A percentile compares a stretch with the other conserved stretches of the same genome.
Evolutionary conservation across 2,797 vertebrate genomes (phyloP).

Genomic region (Parotocinclus haroldoi): DNA sequence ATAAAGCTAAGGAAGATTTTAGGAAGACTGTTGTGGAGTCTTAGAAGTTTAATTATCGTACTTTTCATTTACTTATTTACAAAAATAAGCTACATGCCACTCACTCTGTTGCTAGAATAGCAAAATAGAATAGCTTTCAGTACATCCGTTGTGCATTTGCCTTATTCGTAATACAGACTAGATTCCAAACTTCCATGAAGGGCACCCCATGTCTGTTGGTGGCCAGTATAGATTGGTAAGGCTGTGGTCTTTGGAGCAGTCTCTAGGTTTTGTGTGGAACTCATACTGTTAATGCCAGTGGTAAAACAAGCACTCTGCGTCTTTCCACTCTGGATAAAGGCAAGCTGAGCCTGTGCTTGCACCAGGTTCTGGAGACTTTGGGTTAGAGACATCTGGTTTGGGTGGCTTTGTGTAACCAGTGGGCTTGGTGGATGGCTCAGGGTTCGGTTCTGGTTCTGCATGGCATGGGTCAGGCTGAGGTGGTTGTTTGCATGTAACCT

Average conservation of each 20-base stretch:
- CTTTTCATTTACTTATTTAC: slow-evolving; percentile 9
- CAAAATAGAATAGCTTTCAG: too few species aligned
- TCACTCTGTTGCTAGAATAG: too few species aligned
- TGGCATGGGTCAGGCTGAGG: slow-evolving; percentile 53
- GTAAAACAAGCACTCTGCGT: slow-evolving; percentile 44
- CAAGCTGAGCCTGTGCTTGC: slow-evolving; percentile 52
- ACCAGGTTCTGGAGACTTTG: slow-evolving; percentile 55
- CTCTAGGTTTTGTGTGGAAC: slow-evolving; percentile 48
- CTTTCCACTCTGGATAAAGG: slow-evolving; percentile 55
- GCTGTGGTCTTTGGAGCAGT: slow-evolving; percentile 30
- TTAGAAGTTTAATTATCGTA: too few species aligned
- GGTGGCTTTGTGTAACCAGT: slow-evolving; percentile 55
- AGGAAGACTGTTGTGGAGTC: too few species aligned
- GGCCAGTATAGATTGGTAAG: slow-evolving; percentile 36
- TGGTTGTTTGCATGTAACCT: slow-evolving; percentile 58
- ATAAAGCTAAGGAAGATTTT: too few species aligned
- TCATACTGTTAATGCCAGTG: slow-evolving; percentile 34
- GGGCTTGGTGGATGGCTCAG: slow-evolving; percentile 58
- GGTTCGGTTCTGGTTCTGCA: slow-evolving; percentile 45
- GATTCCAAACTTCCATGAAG: slow-evolving; percentile 53
- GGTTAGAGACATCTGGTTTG: slow-evolving; percentile 59
- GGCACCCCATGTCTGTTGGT: slow-evolving; percentile 62
- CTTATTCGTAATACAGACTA: slow-evolving; percentile 57
- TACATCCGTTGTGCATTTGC: slow-evolving; percentile 34
- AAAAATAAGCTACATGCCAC: slow-evolving; percentile 16